A percentile compares a stretch with the other conserved stretches of the same genome.
Conservation (phyloP, 2,797 vertebrate genomes). For the Phrynocephalus forsythii region DNA sequence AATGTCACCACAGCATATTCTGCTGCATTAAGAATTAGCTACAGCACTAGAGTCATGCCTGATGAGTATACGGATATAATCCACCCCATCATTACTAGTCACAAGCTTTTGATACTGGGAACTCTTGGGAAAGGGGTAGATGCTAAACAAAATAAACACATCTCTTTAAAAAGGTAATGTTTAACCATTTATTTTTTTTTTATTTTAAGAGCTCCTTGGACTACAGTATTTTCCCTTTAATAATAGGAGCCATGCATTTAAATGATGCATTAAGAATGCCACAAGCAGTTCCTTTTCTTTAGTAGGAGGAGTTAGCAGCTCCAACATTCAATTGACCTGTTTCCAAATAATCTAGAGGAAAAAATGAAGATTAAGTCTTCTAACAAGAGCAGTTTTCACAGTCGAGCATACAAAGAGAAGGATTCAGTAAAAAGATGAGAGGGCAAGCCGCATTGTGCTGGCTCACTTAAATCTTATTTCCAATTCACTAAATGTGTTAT, state of each 20-base stretch:
- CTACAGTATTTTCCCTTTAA: slow-evolving; percentile 75
- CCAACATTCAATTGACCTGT: slow-evolving; percentile 90
- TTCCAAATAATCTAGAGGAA: slow-evolving; percentile 91
- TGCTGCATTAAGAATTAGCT: slow-evolving; percentile 74
- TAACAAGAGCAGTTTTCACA: slow-evolving; percentile 93
- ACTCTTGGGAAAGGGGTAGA: slow-evolving; percentile 43
- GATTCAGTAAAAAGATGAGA: slow-evolving; percentile 88
- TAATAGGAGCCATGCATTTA: slow-evolving; percentile 78
- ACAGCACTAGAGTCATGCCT: slow-evolving; percentile 57
- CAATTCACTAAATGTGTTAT: slow-evolving; percentile 96
- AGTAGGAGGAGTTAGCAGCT: slow-evolving; percentile 84
- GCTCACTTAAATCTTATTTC: slow-evolving; percentile 95
- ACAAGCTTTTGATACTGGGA: slow-evolving; percentile 64
- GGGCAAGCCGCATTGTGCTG: slow-evolving; percentile 87
- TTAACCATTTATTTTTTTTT: slow-evolving; percentile 61
- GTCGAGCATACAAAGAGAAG: slow-evolving; percentile 86
- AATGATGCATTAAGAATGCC: slow-evolving; percentile 79
- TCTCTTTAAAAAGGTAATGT: slow-evolving; percentile 59
- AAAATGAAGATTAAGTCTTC: slow-evolving; percentile 88
- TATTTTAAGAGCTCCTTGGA: slow-evolving; percentile 62
- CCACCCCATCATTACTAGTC: slow-evolving; percentile 67
- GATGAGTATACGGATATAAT: slow-evolving; percentile 68
- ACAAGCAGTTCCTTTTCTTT: slow-evolving; percentile 78
- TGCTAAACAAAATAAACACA: slow-evolving; percentile 75
- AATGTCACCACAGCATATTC: slow-evolving; percentile 72